Evolutionary conservation across 2,888 invertebrate species (phyloP).

Genomic region (Amaurobius ferox): DNA sequence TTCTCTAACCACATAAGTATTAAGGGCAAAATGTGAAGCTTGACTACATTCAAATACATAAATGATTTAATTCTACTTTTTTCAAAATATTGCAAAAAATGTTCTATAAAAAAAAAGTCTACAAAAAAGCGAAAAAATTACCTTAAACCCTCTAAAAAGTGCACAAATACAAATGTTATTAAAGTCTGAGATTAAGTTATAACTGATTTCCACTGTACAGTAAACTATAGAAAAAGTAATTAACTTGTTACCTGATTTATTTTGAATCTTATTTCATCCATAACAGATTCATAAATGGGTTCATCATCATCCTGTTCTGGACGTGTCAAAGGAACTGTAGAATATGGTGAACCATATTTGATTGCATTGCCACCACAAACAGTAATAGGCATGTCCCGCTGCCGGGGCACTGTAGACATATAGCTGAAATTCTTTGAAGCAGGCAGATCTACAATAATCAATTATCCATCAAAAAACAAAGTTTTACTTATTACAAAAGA

Average conservation of each 20-base stretch:
- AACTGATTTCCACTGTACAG: neutral
- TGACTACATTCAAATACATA: too few relatives aligned
- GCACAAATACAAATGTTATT: too few relatives aligned
- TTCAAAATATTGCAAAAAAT: too few relatives aligned
- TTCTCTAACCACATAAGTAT: too few relatives aligned
- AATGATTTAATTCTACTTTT: too few relatives aligned
- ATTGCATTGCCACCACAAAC: slow-evolving; percentile 60
- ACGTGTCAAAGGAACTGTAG: slow-evolving; percentile 65
- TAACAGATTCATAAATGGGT: slow-evolving; percentile 70
- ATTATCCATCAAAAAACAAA: too few relatives aligned
- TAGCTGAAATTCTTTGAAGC: slow-evolving; percentile 62
- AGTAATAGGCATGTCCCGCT: slow-evolving; percentile 57
- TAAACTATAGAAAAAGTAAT: neutral
- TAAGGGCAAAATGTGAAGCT: too few relatives aligned
- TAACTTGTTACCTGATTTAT: slow-evolving; percentile 68
- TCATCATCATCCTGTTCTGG: slow-evolving; percentile 66
- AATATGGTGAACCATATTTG: slow-evolving; percentile 64
- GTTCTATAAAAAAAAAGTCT: too few relatives aligned
- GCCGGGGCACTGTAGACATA: slow-evolving; percentile 61
- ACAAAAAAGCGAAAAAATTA: too few relatives aligned
- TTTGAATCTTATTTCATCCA: slow-evolving; percentile 63
- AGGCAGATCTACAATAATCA: slow-evolving; percentile 53
- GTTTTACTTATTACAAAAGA: too few relatives aligned
- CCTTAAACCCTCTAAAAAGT: too few relatives aligned
- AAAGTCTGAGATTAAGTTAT: too few relatives aligned